Evolutionary conservation across 2,888 invertebrate species (phyloP).

Genomic region (Lithodes maja): DNA sequence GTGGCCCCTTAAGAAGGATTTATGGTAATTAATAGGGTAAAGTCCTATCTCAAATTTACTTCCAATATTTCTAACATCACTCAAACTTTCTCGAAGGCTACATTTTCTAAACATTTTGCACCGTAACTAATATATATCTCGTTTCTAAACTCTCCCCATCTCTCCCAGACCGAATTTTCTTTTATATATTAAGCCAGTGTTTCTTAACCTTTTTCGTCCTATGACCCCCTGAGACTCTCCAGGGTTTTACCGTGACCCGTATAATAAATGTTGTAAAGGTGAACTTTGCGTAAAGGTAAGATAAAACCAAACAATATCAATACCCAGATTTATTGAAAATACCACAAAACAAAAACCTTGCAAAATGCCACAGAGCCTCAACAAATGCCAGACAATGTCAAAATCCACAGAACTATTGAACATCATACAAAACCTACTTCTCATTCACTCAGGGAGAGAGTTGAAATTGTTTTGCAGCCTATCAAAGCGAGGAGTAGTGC

Average conservation of each 20-base stretch:
- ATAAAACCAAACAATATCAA: no score
- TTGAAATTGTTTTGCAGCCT: constrained; percentile 21
- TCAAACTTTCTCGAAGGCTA: no score
- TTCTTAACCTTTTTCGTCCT: not conserved
- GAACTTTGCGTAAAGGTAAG: not conserved
- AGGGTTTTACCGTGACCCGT: not conserved
- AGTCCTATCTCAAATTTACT: no score
- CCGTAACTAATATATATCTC: no score
- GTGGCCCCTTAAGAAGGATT: no score
- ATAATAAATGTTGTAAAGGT: not conserved
- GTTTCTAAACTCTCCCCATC: no score
- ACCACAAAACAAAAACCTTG: not conserved
- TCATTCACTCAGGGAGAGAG: not conserved
- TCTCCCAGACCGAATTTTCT: no score
- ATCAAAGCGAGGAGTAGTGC: constrained; percentile 46
- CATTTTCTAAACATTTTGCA: no score
- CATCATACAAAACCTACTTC: not conserved
- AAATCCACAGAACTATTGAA: not conserved
- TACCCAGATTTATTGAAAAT: constrained; percentile 11
- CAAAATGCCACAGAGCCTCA: not conserved
- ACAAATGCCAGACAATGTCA: not conserved
- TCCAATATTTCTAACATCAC: no score
- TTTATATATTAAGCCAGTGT: no score
- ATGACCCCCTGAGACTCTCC: not conserved
- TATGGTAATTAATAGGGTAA: no score